Percentiles rank a stretch among this genome's conserved stretches.
Conservation (phyloP, 2,888 invertebrate species). For the Aelia acuminata region DNA sequence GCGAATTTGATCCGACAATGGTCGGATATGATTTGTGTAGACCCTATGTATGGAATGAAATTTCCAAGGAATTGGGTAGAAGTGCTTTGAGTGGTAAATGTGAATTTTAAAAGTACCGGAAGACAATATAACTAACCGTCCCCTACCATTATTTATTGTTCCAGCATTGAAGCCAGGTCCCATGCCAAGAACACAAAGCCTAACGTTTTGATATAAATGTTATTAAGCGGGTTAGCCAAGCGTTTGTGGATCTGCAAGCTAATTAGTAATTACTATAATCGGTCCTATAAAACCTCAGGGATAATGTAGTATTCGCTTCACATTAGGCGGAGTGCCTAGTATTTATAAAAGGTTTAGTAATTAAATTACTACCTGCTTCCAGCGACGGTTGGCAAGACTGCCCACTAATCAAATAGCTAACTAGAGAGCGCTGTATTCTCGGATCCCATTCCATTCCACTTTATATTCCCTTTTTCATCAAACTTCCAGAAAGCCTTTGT, state of each 20-base stretch:
- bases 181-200: not conserved
- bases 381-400: not conserved
- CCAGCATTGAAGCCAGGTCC: not conserved
- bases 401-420: not conserved
- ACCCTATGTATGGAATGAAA: not conserved
- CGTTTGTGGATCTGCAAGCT: not conserved
- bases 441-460: not conserved
- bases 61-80: constrained; percentile 9
- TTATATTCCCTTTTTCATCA: not conserved
- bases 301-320: not conserved
- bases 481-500: not conserved
- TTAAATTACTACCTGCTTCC: not conserved
- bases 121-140: constrained; percentile 9
- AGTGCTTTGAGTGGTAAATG: not conserved
- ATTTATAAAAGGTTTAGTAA: constrained; percentile 28
- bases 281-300: not conserved
- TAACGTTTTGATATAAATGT: not conserved
- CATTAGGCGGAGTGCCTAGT: constrained; percentile 4
- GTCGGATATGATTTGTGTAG: not conserved
- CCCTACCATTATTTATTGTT: not conserved
- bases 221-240: not conserved
- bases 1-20: not conserved
- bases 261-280: not conserved
- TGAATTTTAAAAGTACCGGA: not conserved
- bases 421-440: not conserved